Evolutionary conservation across 2,113 vertebrate genomes (phyloP).

Genomic region (Hemibagrus wyckioides): DNA sequence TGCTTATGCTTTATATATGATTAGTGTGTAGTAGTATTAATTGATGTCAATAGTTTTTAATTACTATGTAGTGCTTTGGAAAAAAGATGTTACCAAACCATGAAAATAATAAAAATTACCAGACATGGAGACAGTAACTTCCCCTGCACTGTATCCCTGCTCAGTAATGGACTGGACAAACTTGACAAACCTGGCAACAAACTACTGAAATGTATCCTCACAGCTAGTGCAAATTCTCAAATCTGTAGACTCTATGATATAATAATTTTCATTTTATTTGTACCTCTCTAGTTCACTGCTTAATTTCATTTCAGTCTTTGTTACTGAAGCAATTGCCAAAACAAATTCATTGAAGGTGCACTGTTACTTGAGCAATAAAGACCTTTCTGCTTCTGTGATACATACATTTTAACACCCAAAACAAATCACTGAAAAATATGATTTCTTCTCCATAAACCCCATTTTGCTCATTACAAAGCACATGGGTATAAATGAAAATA

Average conservation of each 20-base stretch:
- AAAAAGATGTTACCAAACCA: not conserved
- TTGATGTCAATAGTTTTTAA: not conserved
- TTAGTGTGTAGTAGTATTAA: slow-evolving; percentile 3
- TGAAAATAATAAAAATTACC: not conserved
- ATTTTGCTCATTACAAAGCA: not conserved
- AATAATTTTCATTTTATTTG: not conserved
- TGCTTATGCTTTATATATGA: not conserved
- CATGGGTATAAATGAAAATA: not conserved
- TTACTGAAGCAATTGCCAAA: not conserved
- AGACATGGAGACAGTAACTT: not conserved
- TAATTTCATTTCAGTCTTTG: not conserved
- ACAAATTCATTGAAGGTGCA: not conserved
- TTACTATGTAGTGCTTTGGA: not conserved
- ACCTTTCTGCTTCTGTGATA: not conserved
- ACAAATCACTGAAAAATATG: not conserved
- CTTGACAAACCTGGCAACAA: not conserved
- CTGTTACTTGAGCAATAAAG: not conserved
- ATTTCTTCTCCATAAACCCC: not conserved
- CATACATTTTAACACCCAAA: not conserved
- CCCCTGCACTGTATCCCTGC: not conserved
- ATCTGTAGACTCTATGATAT: not conserved
- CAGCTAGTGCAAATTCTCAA: not conserved
- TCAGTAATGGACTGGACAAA: not conserved
- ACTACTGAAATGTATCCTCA: not conserved
- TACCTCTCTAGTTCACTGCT: not conserved